phyloP scores from a whole-genome alignment of 1,140 invertebrate species.

The Listronotus bonariensis region DNA sequence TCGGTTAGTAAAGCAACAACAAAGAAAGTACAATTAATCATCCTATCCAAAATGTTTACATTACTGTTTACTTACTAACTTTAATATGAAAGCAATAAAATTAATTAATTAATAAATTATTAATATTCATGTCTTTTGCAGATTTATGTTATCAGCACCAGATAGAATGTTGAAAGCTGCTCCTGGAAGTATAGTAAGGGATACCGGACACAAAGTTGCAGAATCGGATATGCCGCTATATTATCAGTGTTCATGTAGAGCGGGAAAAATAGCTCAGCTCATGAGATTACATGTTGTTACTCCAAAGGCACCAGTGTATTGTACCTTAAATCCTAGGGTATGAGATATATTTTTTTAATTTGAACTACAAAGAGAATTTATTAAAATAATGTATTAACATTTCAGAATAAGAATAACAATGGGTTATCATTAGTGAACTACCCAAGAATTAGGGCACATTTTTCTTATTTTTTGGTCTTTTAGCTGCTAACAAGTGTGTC shows the following conservation, averaged over 20 bases:
- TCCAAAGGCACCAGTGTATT: slow-evolving; percentile 86
- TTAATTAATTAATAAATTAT: neutral
- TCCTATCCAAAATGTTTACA: no score
- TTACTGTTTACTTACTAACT: no score
- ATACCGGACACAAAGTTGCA: slow-evolving; percentile 82
- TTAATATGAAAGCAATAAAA: neutral
- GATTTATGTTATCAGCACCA: slow-evolving; percentile 89
- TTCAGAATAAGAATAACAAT: no score
- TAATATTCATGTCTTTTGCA: slow-evolving; percentile 29
- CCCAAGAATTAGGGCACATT: no score
- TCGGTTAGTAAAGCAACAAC: no score
- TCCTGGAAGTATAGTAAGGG: slow-evolving; percentile 76
- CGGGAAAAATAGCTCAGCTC: slow-evolving; percentile 78
- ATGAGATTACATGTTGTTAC: slow-evolving; percentile 94
- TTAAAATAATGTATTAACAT: no score
- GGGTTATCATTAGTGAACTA: no score
- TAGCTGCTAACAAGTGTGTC: no score
- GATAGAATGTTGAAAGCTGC: slow-evolving; percentile 83
- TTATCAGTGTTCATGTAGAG: slow-evolving; percentile 86
- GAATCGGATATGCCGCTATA: slow-evolving; percentile 90
- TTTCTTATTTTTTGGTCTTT: no score
- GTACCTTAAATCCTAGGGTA: slow-evolving; percentile 83
- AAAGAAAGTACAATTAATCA: no score
- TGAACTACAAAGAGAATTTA: no score
- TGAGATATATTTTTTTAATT: no score